Evolutionary conservation across 2,797 vertebrate species (phyloP), one percentile per base, ranked within the genome.

Genomic region (Toxotes lorentzi): DNA sequence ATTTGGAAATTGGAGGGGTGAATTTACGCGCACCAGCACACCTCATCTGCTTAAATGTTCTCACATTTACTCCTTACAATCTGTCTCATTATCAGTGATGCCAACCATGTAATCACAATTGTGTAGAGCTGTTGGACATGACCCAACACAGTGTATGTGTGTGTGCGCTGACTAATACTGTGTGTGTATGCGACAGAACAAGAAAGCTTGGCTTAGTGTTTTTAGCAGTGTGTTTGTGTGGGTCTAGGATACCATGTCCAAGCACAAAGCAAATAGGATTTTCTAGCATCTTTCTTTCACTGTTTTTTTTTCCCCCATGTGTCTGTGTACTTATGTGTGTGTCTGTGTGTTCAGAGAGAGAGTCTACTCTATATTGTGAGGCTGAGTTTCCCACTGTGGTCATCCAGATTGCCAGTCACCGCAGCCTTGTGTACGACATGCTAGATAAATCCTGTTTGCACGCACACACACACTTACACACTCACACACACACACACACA

Each of bases 381-480:
- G 79, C 82, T 92, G 76, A 84, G 85, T 92, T 91, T 93, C 90
- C 90, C 89, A 90, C 88, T 92, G 89, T 90, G 91, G 91, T 90
- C 89, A 89, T 92, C 83, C 89, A 89, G 85, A 91, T 89, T 90
- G 86, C 88, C 86, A 86, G 90, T 90, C 86, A 89, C 90, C 88
- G 78, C 87, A 86, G 79, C 70, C 81, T 84, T 89, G 85, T 91
- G 88, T 88, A 88, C 79, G 79, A 90, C 89, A 91, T 90, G 87
- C 88, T 88, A 88, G 90, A 93, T 91, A 91, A 92, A 92, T 93
- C 92, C 84, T 90, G 90, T 93, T 93, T 91, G 81, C 86, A 88
- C 70, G 60, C 84, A 82, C 77, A 38, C 81, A 73, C 62, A 23
- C 77, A 84, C 80, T 70, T 71, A 38, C 66, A 30, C 73, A 35